A percentile compares a stretch with the other conserved stretches of the same genome.
Evolutionary conservation across 2,113 vertebrate genomes (phyloP).

Genomic region (Solea solea): DNA sequence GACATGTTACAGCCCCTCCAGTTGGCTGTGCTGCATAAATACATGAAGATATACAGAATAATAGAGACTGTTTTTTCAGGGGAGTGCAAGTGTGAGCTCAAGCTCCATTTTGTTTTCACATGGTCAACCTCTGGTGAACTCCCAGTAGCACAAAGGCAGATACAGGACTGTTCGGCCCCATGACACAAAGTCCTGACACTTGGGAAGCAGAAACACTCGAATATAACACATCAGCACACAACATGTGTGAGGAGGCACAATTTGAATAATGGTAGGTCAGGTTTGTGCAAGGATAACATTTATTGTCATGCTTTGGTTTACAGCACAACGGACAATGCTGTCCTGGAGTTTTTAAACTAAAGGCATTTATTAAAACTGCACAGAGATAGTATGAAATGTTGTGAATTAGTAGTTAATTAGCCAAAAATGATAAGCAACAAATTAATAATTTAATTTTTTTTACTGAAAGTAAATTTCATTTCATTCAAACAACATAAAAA

Average conservation of each 20-base stretch:
- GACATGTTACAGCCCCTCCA: conserved; percentile 37
- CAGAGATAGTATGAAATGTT: too few relatives aligned
- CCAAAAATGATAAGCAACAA: too few relatives aligned
- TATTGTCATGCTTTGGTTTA: background rate
- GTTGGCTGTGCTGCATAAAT: conserved; percentile 34
- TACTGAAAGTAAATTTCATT: too few relatives aligned
- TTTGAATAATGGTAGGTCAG: conserved; percentile 18
- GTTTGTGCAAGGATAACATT: background rate
- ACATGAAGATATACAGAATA: conserved; percentile 57
- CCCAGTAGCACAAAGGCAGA: conserved; percentile 39
- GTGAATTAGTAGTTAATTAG: too few relatives aligned
- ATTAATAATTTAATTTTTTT: too few relatives aligned
- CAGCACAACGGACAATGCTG: too few relatives aligned
- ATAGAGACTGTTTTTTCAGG: conserved; percentile 47
- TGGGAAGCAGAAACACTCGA: conserved; percentile 6
- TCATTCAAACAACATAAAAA: too few relatives aligned
- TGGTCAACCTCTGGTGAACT: conserved; percentile 45
- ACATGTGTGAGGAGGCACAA: conserved; percentile 29
- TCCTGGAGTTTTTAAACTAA: too few relatives aligned
- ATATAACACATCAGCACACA: background rate
- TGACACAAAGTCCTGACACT: conserved; percentile 1
- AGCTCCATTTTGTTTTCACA: conserved; percentile 51
- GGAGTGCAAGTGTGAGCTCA: conserved; percentile 18
- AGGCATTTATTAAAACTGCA: too few relatives aligned
- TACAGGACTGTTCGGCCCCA: conserved; percentile 19